Conservation (phyloP, 2,113 vertebrate species). For the Clupea harengus region DNA sequence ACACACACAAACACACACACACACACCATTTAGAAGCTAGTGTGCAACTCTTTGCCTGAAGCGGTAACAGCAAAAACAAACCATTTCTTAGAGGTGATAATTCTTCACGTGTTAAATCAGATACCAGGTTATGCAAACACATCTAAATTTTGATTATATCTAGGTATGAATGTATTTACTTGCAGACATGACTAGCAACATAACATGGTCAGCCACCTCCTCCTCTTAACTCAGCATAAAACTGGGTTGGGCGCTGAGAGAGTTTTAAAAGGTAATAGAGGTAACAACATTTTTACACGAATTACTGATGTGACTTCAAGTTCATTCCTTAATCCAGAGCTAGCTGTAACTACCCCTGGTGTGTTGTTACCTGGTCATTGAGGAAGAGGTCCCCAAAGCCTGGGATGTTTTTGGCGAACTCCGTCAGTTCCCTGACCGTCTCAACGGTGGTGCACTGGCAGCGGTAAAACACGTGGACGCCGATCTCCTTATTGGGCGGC, state of each 20-base stretch:
- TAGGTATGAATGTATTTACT: neutral
- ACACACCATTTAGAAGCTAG: neutral
- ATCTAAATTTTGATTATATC: too few relatives aligned
- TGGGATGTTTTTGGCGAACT: constrained; percentile 90
- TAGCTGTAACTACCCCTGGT: neutral
- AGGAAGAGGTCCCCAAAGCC: constrained; percentile 83
- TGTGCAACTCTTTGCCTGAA: too few relatives aligned
- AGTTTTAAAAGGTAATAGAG: neutral
- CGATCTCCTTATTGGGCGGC: constrained; percentile 84
- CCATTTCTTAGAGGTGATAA: too few relatives aligned
- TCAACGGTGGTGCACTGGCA: constrained; percentile 89
- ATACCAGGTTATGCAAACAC: too few relatives aligned
- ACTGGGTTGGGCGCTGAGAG: neutral
- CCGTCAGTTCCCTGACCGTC: constrained; percentile 84
- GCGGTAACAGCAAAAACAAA: too few relatives aligned
- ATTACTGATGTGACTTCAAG: neutral
- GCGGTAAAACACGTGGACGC: constrained; percentile 88
- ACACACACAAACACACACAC: neutral
- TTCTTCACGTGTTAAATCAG: too few relatives aligned
- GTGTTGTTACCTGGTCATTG: constrained; percentile 76
- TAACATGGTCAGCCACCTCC: too few relatives aligned
- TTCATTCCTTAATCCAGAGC: neutral
- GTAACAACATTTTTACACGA: neutral
- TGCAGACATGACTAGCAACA: too few relatives aligned
- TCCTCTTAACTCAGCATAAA: too few relatives aligned